Evolutionary conservation across 2,113 vertebrate species (phyloP), one percentile per base, ranked within the genome.

Genomic region (Hylia prasina): DNA sequence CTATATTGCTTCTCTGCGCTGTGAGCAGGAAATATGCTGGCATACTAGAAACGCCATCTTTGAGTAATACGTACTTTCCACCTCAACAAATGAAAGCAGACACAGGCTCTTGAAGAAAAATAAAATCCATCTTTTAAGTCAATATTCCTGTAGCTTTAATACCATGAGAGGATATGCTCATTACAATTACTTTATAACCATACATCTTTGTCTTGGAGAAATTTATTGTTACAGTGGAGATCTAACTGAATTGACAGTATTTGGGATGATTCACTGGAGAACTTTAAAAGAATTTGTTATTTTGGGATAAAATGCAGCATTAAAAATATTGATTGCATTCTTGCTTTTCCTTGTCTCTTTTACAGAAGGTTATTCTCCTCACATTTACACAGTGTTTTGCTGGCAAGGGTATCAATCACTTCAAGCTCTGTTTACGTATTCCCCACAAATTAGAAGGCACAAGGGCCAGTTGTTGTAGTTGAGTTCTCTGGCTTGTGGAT

Each of bases 31-130:
- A 94, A 91, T 94, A 87, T 28, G 56, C 63, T 94, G 30, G 28
- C 53, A 40, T 63, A 88, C 51, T 73, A 54, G 80, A 94, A 95
- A 87, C 70, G 18, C 50, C 96, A 18, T 51, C 33, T 96, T 89
- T 80, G 27, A 87, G 44, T 91, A 96, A 94, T 44, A 51, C 1
- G 0, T 56, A 65, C 42, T 89, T 97, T 80, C 92, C 16, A 54
- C 82, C 56, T 97, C 27, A 89, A 83, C 50, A 91, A 90, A 95
- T 82, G 35, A 57, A 83, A 86, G 83, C 31, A 91, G 77, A 88
- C 40, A 56, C 5, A 70, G 27, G 65, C 21, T 77, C 83, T 88
- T 68, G 54, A 70, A 93, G 78, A 77, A 82, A 87, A 66, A 47
- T n/a, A 69, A 95, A 92, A 93, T 84, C 45, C 30, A 80, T 85